phyloP scores from a whole-genome alignment of 2,888 invertebrate species.

The Drosophila yooni region DNA sequence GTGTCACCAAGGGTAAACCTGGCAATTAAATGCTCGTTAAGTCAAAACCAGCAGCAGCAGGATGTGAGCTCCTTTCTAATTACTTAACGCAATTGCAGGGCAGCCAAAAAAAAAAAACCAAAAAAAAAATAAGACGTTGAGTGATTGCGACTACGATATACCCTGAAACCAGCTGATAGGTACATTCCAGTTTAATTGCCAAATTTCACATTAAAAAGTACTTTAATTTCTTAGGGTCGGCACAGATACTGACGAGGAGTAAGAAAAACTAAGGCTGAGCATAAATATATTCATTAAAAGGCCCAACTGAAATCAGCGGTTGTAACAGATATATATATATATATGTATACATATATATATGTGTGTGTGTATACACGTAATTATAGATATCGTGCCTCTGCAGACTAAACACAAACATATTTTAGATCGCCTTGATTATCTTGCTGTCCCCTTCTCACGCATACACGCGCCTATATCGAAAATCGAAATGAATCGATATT shows the following conservation, averaged over 20 bases:
- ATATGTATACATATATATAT: not conserved
- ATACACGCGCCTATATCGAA: not conserved
- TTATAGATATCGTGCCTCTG: not conserved
- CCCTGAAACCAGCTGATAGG: not conserved
- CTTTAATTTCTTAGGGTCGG: not conserved
- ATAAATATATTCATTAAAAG: not conserved
- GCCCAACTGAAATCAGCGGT: not conserved
- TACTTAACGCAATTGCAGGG: slow-evolving; percentile 53
- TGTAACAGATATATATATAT: not conserved
- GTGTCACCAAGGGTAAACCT: slow-evolving; percentile 55
- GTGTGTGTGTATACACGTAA: not conserved
- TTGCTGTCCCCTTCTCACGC: not conserved
- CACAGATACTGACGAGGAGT: not conserved
- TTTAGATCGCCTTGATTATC: not conserved
- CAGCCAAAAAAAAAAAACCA: slow-evolving; percentile 17
- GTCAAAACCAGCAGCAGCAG: slow-evolving; percentile 55
- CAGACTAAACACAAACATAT: not conserved
- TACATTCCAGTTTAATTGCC: not conserved
- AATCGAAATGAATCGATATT: slow-evolving; percentile 1
- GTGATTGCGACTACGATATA: not conserved
- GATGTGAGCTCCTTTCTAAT: slow-evolving; percentile 56
- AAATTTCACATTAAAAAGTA: not conserved
- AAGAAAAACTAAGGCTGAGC: not conserved
- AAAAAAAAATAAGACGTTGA: not conserved
- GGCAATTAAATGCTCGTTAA: slow-evolving; percentile 76